These are phyloP conservation scores for Drosophila eugracilis DNA, from an alignment of 1,140 invertebrate genomes.

Conservation along the genomic window DNA sequence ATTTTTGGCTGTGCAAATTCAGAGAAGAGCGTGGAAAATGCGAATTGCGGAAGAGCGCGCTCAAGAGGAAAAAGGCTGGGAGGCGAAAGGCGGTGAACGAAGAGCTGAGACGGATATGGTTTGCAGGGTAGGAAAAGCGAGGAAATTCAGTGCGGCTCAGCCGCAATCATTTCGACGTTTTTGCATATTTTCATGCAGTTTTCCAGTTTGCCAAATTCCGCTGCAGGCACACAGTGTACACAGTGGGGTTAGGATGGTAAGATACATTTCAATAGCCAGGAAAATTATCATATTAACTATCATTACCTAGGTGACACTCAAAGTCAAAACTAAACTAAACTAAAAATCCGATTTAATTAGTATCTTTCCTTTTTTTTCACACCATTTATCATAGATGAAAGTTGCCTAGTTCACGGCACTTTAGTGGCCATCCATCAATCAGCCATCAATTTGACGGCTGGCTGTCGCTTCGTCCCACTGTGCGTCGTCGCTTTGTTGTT, in stretches of 20 bases:
- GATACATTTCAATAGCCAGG: neutral
- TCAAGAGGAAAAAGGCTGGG: constrained; percentile 2
- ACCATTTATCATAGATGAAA: constrained; percentile 18
- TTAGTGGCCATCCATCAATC: constrained; percentile 32
- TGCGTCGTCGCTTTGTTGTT: constrained; percentile 40
- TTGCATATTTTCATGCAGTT: constrained; percentile 80
- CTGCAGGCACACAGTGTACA: constrained; percentile 50
- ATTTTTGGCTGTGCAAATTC: constrained; percentile 10
- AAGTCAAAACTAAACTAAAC: neutral
- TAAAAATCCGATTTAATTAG: constrained; percentile 16
- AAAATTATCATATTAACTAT: neutral
- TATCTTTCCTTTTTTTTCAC: neutral
- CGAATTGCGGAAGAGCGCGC: constrained; percentile 24
- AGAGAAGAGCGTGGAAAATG: constrained; percentile 12
- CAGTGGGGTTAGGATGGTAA: constrained; percentile 27
- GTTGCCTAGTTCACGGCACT: constrained; percentile 17
- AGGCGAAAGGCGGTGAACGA: neutral
- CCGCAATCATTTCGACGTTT: constrained; percentile 79
- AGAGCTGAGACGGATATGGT: constrained; percentile 3
- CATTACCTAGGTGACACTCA: neutral
- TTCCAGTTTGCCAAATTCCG: constrained; percentile 73
- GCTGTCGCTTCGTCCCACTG: constrained; percentile 38
- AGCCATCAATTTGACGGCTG: constrained; percentile 5
- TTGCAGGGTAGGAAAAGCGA: constrained; percentile 5
- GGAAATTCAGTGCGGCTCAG: constrained; percentile 59